Evolutionary conservation across 2,797 vertebrate genomes (phyloP), one percentile per base, ranked within the genome.

Genomic region (Amniataba percoides): DNA sequence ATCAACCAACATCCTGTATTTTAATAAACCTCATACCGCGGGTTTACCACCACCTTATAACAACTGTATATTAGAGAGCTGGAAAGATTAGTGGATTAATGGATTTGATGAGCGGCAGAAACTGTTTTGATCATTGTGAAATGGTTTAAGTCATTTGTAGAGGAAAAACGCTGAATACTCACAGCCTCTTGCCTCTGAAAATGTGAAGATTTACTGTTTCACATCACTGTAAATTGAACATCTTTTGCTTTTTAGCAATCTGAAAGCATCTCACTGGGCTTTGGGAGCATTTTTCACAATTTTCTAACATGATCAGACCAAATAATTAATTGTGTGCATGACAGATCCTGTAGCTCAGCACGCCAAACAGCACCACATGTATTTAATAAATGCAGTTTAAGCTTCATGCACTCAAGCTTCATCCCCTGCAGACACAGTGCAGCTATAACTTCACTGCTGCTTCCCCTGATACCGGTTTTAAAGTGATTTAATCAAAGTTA

Each of bases 281-380:
- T 14, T 1, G 34, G 11, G 14, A 4, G 1, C 12, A 14, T 46
- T 51, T 45, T 34, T 42, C 10, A 16, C 21, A 42, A 25, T 23
- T 34, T 39, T 25, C 15, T 23, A 4, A 19, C 64, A 64, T 56
- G 27, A 36, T 59, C 23, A 46, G 27, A 39, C 53, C 15, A 34
- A 61, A 39, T 13, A 53, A 7, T 9, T 67, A 21, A 74, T 36
- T 15, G 53, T 27, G 21, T 68, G 27, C 27, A 25, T 48, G 31
- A 51, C 60, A 71, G 52, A 85, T 45, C 13, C 23, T 71, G 39
- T 16, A 51, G 13, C 40, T 57, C 40, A 15, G 55, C 27, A 18
- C 51, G 15, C 2, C 57, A 63, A 67, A 49, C 15, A 27, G 18
- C 15, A 15, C 53, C 12, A 12, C 58, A 60, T 77, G 75, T 75